Conservation (phyloP, 2,797 vertebrate species). For the Amphiprion clarkii region DNA sequence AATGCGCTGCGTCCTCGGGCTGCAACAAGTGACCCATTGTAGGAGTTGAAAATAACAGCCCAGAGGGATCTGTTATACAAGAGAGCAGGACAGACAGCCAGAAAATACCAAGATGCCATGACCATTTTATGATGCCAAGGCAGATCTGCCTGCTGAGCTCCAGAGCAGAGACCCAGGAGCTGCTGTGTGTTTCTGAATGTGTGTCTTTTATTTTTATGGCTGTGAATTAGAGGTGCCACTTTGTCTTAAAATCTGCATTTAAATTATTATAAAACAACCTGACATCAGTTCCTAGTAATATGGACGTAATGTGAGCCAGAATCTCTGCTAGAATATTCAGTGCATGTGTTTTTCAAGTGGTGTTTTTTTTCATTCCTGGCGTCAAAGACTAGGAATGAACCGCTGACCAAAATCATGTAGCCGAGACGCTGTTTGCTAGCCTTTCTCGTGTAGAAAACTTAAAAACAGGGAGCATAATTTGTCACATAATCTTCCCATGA, state of each 20-base stretch:
- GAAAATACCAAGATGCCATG: constrained; percentile 71
- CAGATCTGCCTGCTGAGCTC: constrained; percentile 33
- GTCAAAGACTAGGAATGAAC: constrained; percentile 10
- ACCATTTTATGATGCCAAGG: constrained; percentile 50
- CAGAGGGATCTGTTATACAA: constrained; percentile 56
- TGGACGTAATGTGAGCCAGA: constrained; percentile 12
- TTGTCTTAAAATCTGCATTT: constrained; percentile 13
- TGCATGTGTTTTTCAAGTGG: constrained; percentile 17
- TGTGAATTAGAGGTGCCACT: constrained; percentile 27
- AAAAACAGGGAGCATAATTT: constrained; percentile 26
- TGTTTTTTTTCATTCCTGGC: constrained; percentile 25
- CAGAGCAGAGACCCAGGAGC: constrained; percentile 24
- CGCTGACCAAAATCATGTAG: constrained; percentile 9
- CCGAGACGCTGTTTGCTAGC: constrained; percentile 34
- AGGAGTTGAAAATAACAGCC: constrained; percentile 33
- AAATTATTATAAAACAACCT: constrained; percentile 20
- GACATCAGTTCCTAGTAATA: constrained; percentile 8
- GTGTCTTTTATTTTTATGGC: not conserved
- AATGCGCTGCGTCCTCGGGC: constrained; percentile 5
- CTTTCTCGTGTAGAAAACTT: constrained; percentile 24
- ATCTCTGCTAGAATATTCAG: not conserved
- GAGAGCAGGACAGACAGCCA: constrained; percentile 50
- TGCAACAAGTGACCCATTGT: constrained; percentile 37
- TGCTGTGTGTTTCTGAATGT: constrained; percentile 3
- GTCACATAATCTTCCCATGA: constrained; percentile 26